phyloP scores from a whole-genome alignment of 2,888 invertebrate genomes.

The Bugulina stolonifera region DNA sequence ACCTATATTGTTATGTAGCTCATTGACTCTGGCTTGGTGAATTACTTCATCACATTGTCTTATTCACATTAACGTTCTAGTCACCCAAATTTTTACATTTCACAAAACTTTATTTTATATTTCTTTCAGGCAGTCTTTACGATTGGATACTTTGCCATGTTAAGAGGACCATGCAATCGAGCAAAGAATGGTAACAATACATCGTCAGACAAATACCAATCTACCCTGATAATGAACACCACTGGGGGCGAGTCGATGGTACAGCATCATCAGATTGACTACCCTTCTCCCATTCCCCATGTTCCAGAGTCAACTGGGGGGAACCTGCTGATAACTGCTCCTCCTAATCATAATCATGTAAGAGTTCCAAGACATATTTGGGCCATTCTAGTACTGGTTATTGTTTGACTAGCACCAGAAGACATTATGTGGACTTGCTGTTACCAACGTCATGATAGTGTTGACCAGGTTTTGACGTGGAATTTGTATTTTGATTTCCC shows the following conservation, averaged over 20 bases:
- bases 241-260: neutral
- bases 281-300: neutral
- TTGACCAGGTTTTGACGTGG: too few species aligned
- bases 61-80: neutral
- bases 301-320: neutral
- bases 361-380: too few species aligned
- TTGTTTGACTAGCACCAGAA: too few species aligned
- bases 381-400: too few species aligned
- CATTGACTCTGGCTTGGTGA: too few species aligned
- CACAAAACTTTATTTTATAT: too few species aligned
- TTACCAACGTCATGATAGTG: too few species aligned
- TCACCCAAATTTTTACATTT: neutral
- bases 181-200: neutral
- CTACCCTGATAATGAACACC: slow-evolving; percentile 7
- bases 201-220: neutral
- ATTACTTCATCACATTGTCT: too few species aligned
- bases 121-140: neutral
- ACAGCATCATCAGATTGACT: neutral
- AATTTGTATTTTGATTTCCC: too few species aligned
- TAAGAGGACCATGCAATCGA: neutral
- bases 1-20: neutral
- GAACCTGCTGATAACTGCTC: too few species aligned
- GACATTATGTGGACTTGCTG: too few species aligned
- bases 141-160: slow-evolving; percentile 1
- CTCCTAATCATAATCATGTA: too few species aligned